Evolutionary conservation across 2,797 vertebrate species (phyloP).

Genomic region (Spinus olivaceus): DNA sequence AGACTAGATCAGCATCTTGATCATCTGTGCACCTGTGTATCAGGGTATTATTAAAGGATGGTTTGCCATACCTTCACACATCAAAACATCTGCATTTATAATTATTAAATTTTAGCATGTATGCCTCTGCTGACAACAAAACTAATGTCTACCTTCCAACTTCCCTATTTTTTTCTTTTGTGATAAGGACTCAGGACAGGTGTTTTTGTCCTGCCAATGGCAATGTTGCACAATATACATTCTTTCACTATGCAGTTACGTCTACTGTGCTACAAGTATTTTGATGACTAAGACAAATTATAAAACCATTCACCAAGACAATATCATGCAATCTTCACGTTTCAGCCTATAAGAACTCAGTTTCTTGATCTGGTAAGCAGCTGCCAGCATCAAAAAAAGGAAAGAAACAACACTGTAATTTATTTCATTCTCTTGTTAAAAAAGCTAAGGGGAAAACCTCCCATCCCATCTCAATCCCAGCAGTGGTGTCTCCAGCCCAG

Average conservation of each 20-base stretch:
- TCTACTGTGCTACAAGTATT: not conserved
- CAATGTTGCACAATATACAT: not conserved
- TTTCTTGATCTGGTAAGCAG: not conserved
- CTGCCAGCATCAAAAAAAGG: not conserved
- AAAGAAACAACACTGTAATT: not conserved
- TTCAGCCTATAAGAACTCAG: not conserved
- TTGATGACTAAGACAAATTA: constrained; percentile 10
- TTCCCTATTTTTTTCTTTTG: not conserved
- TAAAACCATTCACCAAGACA: not conserved
- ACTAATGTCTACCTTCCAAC: not conserved
- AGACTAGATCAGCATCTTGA: not conserved
- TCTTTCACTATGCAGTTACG: constrained; percentile 60
- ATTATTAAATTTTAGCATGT: not conserved
- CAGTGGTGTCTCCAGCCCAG: not conserved
- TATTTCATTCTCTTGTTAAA: not conserved
- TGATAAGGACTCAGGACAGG: not conserved
- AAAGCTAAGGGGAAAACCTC: not conserved
- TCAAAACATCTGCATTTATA: not conserved
- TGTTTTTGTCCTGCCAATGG: constrained; percentile 15
- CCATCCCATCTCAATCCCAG: not conserved
- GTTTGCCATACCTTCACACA: not conserved
- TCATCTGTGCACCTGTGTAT: not conserved
- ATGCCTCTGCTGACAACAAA: not conserved
- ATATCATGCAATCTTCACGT: not conserved
- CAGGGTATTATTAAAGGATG: not conserved